phyloP scores from a whole-genome alignment of 2,113 vertebrate genomes.

The Choloepus hoffmanni region DNA sequence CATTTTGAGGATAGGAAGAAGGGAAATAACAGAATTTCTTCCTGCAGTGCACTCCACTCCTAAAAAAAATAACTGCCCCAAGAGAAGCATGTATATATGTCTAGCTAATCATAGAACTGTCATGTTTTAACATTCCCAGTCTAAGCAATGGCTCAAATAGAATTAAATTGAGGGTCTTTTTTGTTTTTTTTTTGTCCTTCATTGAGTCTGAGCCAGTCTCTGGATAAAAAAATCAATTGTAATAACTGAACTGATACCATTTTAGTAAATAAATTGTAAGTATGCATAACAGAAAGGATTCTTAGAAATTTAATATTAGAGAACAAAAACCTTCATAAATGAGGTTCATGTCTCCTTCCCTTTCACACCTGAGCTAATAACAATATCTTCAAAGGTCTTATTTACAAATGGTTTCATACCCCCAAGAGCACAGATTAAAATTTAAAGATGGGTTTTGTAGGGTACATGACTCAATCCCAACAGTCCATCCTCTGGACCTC shows the following conservation, averaged over 20 bases:
- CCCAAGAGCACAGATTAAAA: too few species aligned
- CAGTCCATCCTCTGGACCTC: too few species aligned
- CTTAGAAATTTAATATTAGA: too few species aligned
- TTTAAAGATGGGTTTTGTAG: too few species aligned
- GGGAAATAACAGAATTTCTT: background rate
- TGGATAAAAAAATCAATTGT: background rate
- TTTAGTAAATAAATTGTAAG: background rate
- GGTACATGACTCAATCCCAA: too few species aligned
- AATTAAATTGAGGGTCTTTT: background rate
- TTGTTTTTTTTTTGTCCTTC: background rate
- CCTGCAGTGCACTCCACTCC: rapidly evolving
- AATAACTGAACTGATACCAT: background rate
- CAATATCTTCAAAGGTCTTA: too few species aligned
- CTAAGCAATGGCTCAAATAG: background rate
- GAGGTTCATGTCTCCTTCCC: background rate
- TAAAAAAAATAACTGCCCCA: background rate
- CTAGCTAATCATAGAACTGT: background rate
- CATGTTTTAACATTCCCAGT: background rate
- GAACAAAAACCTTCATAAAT: background rate
- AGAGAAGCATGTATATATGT: background rate
- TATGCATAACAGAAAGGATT: too few species aligned
- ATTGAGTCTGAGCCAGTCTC: background rate
- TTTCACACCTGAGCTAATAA: background rate
- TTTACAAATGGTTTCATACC: too few species aligned
- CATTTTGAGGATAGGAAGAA: background rate